Evolutionary conservation across 2,113 vertebrate genomes (phyloP).

Genomic region (Cavia porcellus): DNA sequence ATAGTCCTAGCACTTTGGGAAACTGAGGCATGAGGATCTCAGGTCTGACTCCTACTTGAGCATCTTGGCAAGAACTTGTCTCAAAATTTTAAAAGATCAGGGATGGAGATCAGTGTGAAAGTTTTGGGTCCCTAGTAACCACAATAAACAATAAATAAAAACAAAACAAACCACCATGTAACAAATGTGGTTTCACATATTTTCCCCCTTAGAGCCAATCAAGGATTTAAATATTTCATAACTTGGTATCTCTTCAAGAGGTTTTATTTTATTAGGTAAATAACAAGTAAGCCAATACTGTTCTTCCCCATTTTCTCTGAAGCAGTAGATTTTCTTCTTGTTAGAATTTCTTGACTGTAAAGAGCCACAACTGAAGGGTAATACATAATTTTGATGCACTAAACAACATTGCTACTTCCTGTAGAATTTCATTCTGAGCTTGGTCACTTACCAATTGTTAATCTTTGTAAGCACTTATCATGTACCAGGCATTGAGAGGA

Average conservation of each 20-base stretch:
- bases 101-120: neutral
- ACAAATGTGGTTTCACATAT: neutral
- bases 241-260: conserved; percentile 13
- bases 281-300: neutral
- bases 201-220: neutral
- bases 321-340: neutral
- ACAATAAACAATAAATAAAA: neutral
- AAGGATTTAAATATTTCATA: neutral
- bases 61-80: neutral
- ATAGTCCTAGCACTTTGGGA: neutral
- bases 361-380: neutral
- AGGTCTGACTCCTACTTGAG: neutral
- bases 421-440: conserved; percentile 28
- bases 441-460: neutral
- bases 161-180: neutral
- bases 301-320: neutral
- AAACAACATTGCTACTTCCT: neutral
- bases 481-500: neutral
- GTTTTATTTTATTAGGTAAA: neutral
- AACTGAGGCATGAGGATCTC: neutral
- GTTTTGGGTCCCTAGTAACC: neutral
- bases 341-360: conserved; percentile 15
- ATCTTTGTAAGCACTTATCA: neutral
- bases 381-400: neutral
- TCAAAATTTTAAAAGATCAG: neutral